Percentiles rank a stretch among this genome's conserved stretches.
Evolutionary conservation across 92 coral and sea anemone genomes (phyloP).

Genomic region (Diadumene lineata): DNA sequence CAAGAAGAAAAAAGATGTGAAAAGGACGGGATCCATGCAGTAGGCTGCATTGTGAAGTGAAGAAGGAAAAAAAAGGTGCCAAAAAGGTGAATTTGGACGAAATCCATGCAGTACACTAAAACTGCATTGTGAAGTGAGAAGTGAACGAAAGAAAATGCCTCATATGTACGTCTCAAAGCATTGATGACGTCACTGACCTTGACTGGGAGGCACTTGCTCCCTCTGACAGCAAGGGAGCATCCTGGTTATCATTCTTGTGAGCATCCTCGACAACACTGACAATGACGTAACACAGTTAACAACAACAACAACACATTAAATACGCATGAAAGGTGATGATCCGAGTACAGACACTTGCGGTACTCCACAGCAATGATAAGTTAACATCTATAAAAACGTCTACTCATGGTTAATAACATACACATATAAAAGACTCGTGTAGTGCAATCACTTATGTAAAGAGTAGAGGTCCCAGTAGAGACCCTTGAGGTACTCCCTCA

Average conservation of each 20-base stretch:
- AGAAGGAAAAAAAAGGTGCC: too few relatives aligned
- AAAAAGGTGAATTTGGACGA: too few relatives aligned
- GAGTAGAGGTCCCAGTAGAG: neutral
- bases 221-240: conserved; percentile 11
- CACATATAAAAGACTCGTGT: too few relatives aligned
- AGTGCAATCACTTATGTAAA: too few relatives aligned
- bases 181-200: conserved; percentile 28
- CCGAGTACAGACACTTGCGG: neutral
- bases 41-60: too few relatives aligned
- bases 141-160: neutral
- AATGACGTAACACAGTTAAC: conserved; percentile 19
- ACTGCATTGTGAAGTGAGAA: neutral
- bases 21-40: too few relatives aligned
- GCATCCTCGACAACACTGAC: conserved; percentile 30
- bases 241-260: conserved; percentile 8
- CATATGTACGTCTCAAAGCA: neutral
- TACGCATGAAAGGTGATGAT: neutral
- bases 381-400: too few relatives aligned
- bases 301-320: neutral
- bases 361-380: neutral
- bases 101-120: too few relatives aligned
- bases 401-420: too few relatives aligned
- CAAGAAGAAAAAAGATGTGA: too few relatives aligned
- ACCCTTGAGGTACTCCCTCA: neutral
- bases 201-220: conserved; percentile 6